These are phyloP conservation scores for Trichoplax adhaerens DNA, from an alignment of 37 sponge, comb jelly and placozoan genomes.

Conservation along the genomic window DNA sequence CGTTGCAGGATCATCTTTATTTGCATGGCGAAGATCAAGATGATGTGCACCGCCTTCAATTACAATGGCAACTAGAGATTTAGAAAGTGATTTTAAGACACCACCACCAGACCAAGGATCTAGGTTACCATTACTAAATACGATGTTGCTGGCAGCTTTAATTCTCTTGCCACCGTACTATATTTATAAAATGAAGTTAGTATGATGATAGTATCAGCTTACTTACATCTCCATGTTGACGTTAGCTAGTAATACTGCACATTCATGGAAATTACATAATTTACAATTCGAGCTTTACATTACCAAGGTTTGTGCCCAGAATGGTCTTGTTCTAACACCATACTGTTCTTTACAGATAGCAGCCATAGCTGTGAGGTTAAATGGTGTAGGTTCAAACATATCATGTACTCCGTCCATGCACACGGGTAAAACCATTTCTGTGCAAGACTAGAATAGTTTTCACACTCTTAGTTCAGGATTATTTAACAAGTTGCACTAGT, in stretches of 20 bases:
- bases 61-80: neutral
- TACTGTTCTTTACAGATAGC: neutral
- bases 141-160: neutral
- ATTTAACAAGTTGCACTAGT: neutral
- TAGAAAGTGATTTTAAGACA: neutral
- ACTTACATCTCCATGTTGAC: too few relatives aligned
- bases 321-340: too few relatives aligned
- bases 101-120: constrained; percentile 22
- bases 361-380: constrained; percentile 4
- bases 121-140: constrained; percentile 13
- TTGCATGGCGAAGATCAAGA: constrained; percentile 16
- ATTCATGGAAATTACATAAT: too few relatives aligned
- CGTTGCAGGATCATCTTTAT: constrained; percentile 25
- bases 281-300: too few relatives aligned
- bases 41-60: neutral
- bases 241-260: too few relatives aligned
- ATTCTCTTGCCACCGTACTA: too few relatives aligned
- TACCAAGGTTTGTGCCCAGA: too few relatives aligned
- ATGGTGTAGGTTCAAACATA: constrained; percentile 33
- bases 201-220: too few relatives aligned
- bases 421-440: constrained; percentile 91
- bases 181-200: too few relatives aligned
- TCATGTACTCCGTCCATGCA: constrained; percentile 50
- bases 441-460: constrained; percentile 39
- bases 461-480: neutral